Conservation (phyloP, 2,888 invertebrate genomes). For the Acronicta alni region DNA sequence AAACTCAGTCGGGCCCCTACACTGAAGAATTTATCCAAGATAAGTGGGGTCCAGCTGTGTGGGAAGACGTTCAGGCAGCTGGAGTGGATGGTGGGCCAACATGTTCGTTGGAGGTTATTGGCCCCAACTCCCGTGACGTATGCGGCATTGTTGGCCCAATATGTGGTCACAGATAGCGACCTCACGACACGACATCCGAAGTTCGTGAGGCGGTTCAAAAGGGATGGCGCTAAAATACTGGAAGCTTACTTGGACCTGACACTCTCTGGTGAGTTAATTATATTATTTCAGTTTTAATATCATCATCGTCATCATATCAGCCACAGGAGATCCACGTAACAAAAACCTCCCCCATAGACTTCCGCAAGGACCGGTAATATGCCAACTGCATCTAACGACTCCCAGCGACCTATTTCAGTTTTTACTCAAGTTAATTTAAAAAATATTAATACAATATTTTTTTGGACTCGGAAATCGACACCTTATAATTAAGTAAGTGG, state of each 20-base stretch:
- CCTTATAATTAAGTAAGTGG: too few species aligned
- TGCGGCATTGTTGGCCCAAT: constrained; percentile 77
- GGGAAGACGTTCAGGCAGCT: constrained; percentile 82
- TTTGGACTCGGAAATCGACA: too few species aligned
- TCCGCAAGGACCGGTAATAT: too few species aligned
- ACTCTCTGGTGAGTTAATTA: constrained; percentile 75
- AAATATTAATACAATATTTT: too few species aligned
- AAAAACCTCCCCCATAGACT: too few species aligned
- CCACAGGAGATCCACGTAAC: too few species aligned
- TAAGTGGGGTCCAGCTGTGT: constrained; percentile 77
- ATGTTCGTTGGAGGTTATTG: constrained; percentile 80
- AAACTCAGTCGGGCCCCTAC: constrained; percentile 80
- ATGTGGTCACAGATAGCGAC: constrained; percentile 79
- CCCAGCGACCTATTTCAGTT: too few species aligned
- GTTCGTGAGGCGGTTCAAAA: constrained; percentile 77
- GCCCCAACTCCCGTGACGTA: constrained; percentile 82
- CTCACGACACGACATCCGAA: constrained; percentile 79
- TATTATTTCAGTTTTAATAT: too few species aligned
- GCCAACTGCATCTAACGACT: too few species aligned
- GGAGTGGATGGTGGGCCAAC: constrained; percentile 86
- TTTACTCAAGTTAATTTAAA: too few species aligned
- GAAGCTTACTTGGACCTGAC: constrained; percentile 82
- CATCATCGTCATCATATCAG: too few species aligned
- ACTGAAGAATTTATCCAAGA: constrained; percentile 75
- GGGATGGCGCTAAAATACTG: constrained; percentile 78